Percentiles rank a stretch among this genome's conserved stretches.
Evolutionary conservation across 2,797 vertebrate genomes (phyloP).

Genomic region (Rhadinocentrus ornatus): DNA sequence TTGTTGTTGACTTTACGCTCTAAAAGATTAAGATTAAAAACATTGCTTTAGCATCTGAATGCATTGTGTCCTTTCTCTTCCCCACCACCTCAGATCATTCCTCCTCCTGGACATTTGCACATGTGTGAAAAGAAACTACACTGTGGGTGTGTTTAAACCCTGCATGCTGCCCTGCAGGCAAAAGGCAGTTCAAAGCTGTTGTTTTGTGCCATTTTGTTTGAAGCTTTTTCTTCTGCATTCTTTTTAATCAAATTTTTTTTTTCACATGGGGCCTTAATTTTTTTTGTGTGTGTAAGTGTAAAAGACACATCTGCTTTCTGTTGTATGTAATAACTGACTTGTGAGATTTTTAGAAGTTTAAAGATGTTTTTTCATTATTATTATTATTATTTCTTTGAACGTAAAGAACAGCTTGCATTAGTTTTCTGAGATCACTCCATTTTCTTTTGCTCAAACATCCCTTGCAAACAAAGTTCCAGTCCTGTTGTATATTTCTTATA

Average conservation of each 20-base stretch:
- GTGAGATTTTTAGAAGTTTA: slow-evolving; percentile 3
- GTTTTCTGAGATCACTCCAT: not conserved
- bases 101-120: slow-evolving; percentile 80
- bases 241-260: slow-evolving; percentile 50
- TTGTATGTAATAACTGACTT: slow-evolving; percentile 11
- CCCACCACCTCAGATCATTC: slow-evolving; percentile 56
- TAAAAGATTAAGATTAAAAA: slow-evolving; percentile 18
- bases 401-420: slow-evolving; percentile 21
- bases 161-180: slow-evolving; percentile 74
- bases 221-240: slow-evolving; percentile 36
- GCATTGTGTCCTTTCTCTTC: slow-evolving; percentile 56
- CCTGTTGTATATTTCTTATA: slow-evolving; percentile 1
- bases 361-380: not conserved
- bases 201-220: slow-evolving; percentile 62
- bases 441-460: slow-evolving; percentile 2
- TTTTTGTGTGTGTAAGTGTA: not conserved
- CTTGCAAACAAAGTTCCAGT: slow-evolving; percentile 14
- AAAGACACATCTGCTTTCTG: slow-evolving; percentile 23
- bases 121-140: slow-evolving; percentile 77
- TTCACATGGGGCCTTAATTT: slow-evolving; percentile 15
- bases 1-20: slow-evolving; percentile 3
- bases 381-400: slow-evolving; percentile 16
- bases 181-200: slow-evolving; percentile 81
- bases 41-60: slow-evolving; percentile 62
- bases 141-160: slow-evolving; percentile 59